Evolutionary conservation across 2,797 vertebrate genomes (phyloP), one percentile per base, ranked within the genome.

Genomic region (Crypturellus tataupa): DNA sequence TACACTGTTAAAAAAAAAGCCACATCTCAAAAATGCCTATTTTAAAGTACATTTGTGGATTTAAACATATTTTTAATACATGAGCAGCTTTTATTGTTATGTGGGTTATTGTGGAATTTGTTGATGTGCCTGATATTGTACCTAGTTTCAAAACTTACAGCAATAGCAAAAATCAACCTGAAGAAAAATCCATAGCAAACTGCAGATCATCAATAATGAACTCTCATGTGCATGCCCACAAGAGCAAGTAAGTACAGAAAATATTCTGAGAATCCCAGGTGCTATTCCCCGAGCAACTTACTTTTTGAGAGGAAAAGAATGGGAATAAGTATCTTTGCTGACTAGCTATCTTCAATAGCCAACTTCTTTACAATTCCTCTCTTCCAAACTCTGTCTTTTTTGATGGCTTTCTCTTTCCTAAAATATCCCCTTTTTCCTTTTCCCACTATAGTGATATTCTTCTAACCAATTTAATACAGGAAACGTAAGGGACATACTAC

Each of bases 131-230:
- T 56, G 63, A 7, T 40, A 65, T 59, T 29, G 63, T 23, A 67
- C 29, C 23, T 44, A n/a, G 20, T 69, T 70, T 86, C 49, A 79
- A 73, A 33, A 14, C 37, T 85, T 78, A 58, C 35, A 71, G 13
- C 14, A 49, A 47, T 16, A 63, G 33, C 68, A 83, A 33, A 47
- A 12, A 56, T 5, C 51, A 67, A 18, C 31, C 31, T 62, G 51
- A 70, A 58, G 44, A 87, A 82, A 93, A 90, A 94, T 72, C 64
- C 75, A 82, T 4, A 85, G n/a, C 24, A 85, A 76, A 35, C 63
- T 87, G 72, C 44, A 89, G 70, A 89, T 46, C 39, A 40, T 65
- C 53, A 63, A 9, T 21, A 84, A 67, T 3, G 68, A 87, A 51
- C 60, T 56, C 35, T 65, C 33, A 35, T 21, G 19, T 25, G 23